These are phyloP conservation scores for rat (Rattus norvegicus) DNA, from an alignment of 2,113 vertebrate genomes.

Conservation along the genomic window GRCr8 NC_086037.1:60793001-60793500, in stretches of 20 bases:
- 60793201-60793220: constrained; percentile 54
- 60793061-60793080: background rate
- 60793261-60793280: constrained; percentile 80
- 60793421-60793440: constrained; percentile 77
- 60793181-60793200: constrained; percentile 42
- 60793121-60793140: constrained; percentile 49
- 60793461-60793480: constrained; percentile 80
- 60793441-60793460: constrained; percentile 81
- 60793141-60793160: constrained; percentile 45
- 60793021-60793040: background rate
- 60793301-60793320: background rate
- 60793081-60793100: background rate
- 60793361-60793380: constrained; percentile 82
- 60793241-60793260: constrained; percentile 70
- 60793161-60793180: constrained; percentile 71
- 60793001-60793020: background rate
- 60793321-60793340: constrained; percentile 79
- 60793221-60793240: constrained; percentile 62
- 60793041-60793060: background rate
- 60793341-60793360: constrained; percentile 81
- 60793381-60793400: constrained; percentile 81
- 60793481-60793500: constrained; percentile 74
- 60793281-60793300: constrained; percentile 77
- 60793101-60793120: constrained; percentile 42
- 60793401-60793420: constrained; percentile 81